Base-by-base conservation (phyloP, 2,888 invertebrate species). In the Ceriagrion tenellum region DNA sequence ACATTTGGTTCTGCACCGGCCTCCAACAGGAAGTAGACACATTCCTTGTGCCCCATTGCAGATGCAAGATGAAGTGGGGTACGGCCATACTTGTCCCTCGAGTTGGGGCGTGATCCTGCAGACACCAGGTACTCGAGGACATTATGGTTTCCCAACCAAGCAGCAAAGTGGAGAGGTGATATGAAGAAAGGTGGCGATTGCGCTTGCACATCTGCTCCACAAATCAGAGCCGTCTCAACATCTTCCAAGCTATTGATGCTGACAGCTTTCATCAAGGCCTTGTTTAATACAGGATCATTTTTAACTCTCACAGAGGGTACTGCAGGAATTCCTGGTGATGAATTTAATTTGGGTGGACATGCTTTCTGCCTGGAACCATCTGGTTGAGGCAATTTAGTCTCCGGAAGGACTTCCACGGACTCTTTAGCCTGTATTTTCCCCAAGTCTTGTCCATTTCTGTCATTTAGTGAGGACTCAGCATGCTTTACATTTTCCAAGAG, bases 251-350 rank as follows among this genome's bases (percentile, higher is more conserved):
- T 55, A 47, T 93, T 63, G 26, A 74, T n/a, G 93, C 93, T 93
- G 47, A 93, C 93, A 47, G 93, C 93, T 63, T 93, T 93, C 93
- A 93, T 93, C 16, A 93, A 69, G n/a, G 93, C 93, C n/a, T 93
- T 93, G 93, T 93, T 93, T 20, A 93, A 23, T 6, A 47, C 47
- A 6, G 93, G 93, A n/a, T 93, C 93, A 47, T 93, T 47, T 69
- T 23, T 93, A 18, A 93, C 10, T 4, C 18, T 63, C 8, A 16
- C 81, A 13, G 30, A 30, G 0, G 30, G 81, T 35, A 81, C 81
- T 26, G 10, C 13, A n/a, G 81, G 81, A 16, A 35, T 81, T 30
- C 18, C 35, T 35, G 30, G 13, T 81, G 13, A 16, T 26, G 26
- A 69, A 35, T 81, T 13, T 35, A 0, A 16, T 81, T 30, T 81